Base-by-base conservation (phyloP, 2,888 invertebrate species). In the Mechanitis mazaeus region DNA sequence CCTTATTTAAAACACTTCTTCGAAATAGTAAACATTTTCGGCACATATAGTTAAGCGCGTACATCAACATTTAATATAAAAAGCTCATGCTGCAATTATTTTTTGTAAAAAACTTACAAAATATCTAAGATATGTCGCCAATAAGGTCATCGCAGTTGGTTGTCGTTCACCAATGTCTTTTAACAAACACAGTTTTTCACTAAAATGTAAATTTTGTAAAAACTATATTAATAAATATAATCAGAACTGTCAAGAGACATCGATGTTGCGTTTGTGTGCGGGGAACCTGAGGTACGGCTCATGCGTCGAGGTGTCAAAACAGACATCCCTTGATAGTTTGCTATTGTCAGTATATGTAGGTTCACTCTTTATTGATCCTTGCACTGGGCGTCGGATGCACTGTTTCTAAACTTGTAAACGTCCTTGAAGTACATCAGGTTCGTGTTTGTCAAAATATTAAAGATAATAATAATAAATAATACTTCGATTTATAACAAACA, bases 11-110 rank as follows among this genome's bases (percentile, higher is more conserved):
- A 3, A 42, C 42, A 11, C 9, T 42, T 42, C 11, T 42, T 42
- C 11, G 0, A 20, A 42, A 9, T 9, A 1, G 6, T 7, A 11
- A 9, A 42, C 42, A 42, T 42, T 42, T 42, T 42, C 9, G 38
- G 38, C 42, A 42, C 42, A 42, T 42, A 9, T 42, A 42, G 6
- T 42, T 9, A 50, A 50, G 50, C 50, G 50, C 7, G 28, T 50
- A 50, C 50, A 31, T 50, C 31, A 28, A 42, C 3, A 42, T 42
- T 35, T 35, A n/a, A 47, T 47, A n/a, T 47, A 6, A n/a, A 28
- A 47, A 47, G 47, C 47, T 50, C 50, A 50, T 50, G 50, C 50
- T 50, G 50, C 50, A 50, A 50, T n/a, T 31, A 31, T 50, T 50
- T 9, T 11, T 50, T 12, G 31, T 31, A 50, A 50, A 50, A 50